Evolutionary conservation across 2,113 vertebrate species (phyloP).

Genomic region (Onychorhynchus coronatus): DNA sequence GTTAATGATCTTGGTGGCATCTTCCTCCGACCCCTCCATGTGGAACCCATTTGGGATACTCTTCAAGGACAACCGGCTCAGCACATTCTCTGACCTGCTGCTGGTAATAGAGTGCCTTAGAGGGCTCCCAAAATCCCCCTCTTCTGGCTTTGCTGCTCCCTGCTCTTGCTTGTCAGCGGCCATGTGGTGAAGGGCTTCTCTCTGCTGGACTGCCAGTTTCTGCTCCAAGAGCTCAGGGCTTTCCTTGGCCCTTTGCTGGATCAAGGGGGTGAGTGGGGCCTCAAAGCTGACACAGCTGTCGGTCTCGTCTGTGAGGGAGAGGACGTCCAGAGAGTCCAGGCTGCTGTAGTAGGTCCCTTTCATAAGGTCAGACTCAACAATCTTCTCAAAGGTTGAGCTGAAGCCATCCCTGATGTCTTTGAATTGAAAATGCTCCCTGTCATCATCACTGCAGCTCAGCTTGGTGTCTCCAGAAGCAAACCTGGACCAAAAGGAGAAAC

Average conservation of each 20-base stretch:
- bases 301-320: slow-evolving; percentile 94
- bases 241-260: slow-evolving; percentile 90
- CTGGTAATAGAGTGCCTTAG: slow-evolving; percentile 89
- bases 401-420: slow-evolving; percentile 91
- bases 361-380: slow-evolving; percentile 92
- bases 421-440: slow-evolving; percentile 76
- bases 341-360: slow-evolving; percentile 95
- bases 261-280: slow-evolving; percentile 91
- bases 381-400: slow-evolving; percentile 95
- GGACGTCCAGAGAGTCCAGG: slow-evolving; percentile 91
- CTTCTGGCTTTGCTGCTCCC: slow-evolving; percentile 47
- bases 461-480: slow-evolving; percentile 63
- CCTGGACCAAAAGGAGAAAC: slow-evolving; percentile 32
- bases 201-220: slow-evolving; percentile 57
- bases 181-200: slow-evolving; percentile 73
- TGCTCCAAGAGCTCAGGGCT: slow-evolving; percentile 84
- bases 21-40: slow-evolving; percentile 70
- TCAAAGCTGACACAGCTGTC: slow-evolving; percentile 98
- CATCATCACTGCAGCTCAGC: slow-evolving; percentile 49
- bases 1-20: slow-evolving; percentile 80
- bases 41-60: slow-evolving; percentile 89
- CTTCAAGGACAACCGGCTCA: slow-evolving; percentile 84
- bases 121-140: slow-evolving; percentile 81
- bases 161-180: slow-evolving; percentile 76
- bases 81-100: slow-evolving; percentile 91